Percentiles rank a stretch among this genome's conserved stretches.
phyloP scores from a whole-genome alignment of 2,113 vertebrate species.

The Ageneiosus marmoratus region DNA sequence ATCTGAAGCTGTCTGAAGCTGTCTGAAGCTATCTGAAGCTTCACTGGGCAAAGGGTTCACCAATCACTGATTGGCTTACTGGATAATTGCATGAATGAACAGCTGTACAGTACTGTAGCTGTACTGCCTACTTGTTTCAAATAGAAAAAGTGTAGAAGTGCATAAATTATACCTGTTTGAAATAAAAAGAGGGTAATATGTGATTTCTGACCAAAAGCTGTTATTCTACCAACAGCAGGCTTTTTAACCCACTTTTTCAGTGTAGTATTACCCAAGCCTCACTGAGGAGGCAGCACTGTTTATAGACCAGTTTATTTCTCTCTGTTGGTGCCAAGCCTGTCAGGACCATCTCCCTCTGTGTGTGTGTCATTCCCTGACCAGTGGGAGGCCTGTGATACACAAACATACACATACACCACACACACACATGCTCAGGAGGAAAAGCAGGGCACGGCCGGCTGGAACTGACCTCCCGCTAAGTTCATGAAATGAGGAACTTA shows the following conservation, averaged over 20 bases:
- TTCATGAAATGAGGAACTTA: conserved; percentile 43
- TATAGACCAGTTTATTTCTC: conserved; percentile 30
- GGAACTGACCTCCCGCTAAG: conserved; percentile 37
- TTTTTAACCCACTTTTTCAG: conserved; percentile 29
- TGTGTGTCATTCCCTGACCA: conserved; percentile 41
- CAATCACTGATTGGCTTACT: neutral
- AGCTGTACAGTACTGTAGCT: neutral
- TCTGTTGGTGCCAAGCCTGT: conserved; percentile 23
- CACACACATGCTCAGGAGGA: neutral
- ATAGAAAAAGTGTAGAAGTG: neutral
- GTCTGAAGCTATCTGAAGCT: neutral
- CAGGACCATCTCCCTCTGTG: conserved; percentile 39
- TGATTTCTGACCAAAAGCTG: neutral
- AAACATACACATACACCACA: conserved; percentile 31
- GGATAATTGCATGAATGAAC: neutral
- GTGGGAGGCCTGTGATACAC: conserved; percentile 35
- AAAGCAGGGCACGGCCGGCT: conserved; percentile 6
- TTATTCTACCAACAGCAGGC: conserved; percentile 21
- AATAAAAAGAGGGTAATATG: neutral
- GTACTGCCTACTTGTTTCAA: neutral
- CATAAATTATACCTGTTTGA: neutral
- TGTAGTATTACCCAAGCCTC: neutral
- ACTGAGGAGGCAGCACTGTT: conserved; percentile 21
- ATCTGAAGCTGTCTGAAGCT: too few relatives aligned
- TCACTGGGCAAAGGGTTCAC: neutral